phyloP scores from a whole-genome alignment of 2,888 invertebrate genomes.

The Trachelus troglodyta region DNA sequence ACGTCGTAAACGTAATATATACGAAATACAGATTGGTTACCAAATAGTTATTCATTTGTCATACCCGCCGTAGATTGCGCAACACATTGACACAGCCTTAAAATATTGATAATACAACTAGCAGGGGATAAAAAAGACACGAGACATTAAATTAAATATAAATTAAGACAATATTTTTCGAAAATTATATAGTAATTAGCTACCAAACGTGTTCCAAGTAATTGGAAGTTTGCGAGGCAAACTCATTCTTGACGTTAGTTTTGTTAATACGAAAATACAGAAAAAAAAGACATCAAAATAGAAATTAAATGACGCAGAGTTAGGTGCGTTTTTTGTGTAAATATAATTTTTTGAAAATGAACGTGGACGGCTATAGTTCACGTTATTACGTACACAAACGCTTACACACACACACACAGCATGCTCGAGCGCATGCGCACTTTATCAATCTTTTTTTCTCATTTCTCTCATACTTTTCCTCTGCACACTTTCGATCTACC shows the following conservation, averaged over 20 bases:
- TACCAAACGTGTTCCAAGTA: constrained; percentile 47
- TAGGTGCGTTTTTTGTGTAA: not conserved
- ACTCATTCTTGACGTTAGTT: constrained; percentile 55
- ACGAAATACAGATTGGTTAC: not conserved
- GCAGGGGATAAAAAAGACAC: not conserved
- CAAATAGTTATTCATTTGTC: not conserved
- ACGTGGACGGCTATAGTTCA: not conserved
- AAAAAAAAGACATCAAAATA: constrained; percentile 14
- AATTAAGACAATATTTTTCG: not conserved
- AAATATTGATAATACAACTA: constrained; percentile 21
- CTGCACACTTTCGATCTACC: not conserved
- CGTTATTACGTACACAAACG: not conserved
- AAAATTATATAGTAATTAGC: not conserved
- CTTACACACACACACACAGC: not conserved
- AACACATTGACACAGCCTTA: constrained; percentile 40
- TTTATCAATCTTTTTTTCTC: constrained; percentile 6
- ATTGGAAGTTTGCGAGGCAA: constrained; percentile 60
- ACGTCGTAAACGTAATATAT: not conserved
- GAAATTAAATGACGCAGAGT: not conserved
- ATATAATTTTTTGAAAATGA: not conserved
- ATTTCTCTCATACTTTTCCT: not conserved
- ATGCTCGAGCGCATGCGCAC: not conserved
- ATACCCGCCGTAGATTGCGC: not conserved
- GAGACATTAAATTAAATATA: not conserved
- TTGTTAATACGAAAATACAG: constrained; percentile 4